These are phyloP conservation scores for Leiothrix lutea DNA, from an alignment of 2,113 vertebrate species.

Conservation along the genomic window DNA sequence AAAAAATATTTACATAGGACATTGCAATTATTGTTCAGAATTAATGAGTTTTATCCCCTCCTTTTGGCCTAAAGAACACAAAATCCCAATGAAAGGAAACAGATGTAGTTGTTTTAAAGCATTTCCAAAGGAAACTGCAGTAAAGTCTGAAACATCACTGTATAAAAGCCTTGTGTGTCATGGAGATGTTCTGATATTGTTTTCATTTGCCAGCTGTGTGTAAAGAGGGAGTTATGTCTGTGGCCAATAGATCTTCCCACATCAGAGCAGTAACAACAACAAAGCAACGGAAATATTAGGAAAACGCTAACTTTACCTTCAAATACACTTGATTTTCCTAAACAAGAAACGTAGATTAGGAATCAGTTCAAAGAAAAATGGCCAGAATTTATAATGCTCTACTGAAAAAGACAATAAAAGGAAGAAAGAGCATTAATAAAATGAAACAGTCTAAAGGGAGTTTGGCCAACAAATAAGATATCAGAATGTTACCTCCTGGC, in stretches of 20 bases:
- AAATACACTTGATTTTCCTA: constrained; percentile 50
- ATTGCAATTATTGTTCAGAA: constrained; percentile 64
- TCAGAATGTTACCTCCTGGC: background rate
- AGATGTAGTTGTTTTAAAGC: constrained; percentile 74
- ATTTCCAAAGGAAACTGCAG: constrained; percentile 74
- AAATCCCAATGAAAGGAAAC: constrained; percentile 78
- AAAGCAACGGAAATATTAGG: constrained; percentile 49
- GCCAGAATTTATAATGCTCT: constrained; percentile 2
- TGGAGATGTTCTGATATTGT: constrained; percentile 62
- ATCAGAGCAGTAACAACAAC: constrained; percentile 49
- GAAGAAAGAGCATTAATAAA: constrained; percentile 17
- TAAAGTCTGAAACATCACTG: constrained; percentile 53
- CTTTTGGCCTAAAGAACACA: constrained; percentile 70
- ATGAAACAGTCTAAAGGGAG: background rate
- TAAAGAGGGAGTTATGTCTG: constrained; percentile 57
- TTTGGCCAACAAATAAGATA: background rate
- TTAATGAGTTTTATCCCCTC: constrained; percentile 70
- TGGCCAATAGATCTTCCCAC: constrained; percentile 61
- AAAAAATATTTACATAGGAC: constrained; percentile 68
- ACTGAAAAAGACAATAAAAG: constrained; percentile 31
- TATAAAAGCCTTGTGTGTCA: constrained; percentile 59
- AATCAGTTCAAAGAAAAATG: constrained; percentile 43
- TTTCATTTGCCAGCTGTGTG: constrained; percentile 63
- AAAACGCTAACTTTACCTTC: constrained; percentile 43
- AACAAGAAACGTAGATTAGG: constrained; percentile 50